Conservation (phyloP, 2,113 vertebrate genomes). For the Oceanodroma tethys region DNA sequence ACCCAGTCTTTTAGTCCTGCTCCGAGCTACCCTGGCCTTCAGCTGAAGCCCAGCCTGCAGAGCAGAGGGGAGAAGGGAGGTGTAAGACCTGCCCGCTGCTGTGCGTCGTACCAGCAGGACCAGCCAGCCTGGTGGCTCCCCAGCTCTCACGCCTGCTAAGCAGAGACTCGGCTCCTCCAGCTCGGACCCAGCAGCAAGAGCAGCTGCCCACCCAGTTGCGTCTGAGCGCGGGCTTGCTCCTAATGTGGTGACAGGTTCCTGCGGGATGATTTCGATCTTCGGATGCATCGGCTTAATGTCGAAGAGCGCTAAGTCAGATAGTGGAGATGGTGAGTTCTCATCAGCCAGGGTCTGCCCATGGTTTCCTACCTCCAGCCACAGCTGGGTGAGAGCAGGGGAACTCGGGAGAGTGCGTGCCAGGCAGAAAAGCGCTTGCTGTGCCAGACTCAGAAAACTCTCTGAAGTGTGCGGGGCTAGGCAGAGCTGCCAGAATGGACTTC, state of each 20-base stretch:
- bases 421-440: not conserved
- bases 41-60: not conserved
- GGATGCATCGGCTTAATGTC: fast-evolving
- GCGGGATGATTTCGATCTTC: not conserved
- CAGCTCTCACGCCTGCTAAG: not conserved
- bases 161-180: fast-evolving
- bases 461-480: not conserved
- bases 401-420: not conserved
- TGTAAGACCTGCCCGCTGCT: not conserved
- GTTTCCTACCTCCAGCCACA: not conserved
- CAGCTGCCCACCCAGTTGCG: not conserved
- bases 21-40: not conserved
- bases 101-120: not conserved
- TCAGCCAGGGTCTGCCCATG: not conserved
- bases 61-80: not conserved
- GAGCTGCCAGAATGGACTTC: constrained; percentile 5
- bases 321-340: not conserved
- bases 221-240: not conserved
- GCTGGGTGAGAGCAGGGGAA: not conserved
- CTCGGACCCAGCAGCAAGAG: not conserved
- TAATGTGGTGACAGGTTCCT: not conserved
- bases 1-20: not conserved
- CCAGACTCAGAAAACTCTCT: not conserved
- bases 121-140: not conserved
- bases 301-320: fast-evolving